Conservation (phyloP, 2,888 invertebrate species). For the Philereme transversata region DNA sequence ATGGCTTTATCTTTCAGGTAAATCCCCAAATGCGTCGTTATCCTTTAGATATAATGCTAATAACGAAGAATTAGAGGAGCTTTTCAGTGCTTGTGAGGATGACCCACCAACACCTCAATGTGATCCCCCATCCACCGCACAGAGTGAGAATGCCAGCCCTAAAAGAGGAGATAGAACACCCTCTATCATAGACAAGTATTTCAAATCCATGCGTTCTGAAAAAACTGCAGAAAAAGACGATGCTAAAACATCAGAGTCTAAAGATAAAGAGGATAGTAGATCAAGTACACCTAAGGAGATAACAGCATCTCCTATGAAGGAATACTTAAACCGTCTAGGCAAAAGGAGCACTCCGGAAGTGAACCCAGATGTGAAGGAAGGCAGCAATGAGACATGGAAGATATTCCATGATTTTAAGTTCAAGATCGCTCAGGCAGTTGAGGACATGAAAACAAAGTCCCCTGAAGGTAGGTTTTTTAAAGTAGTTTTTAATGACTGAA, state of each 20-base stretch:
- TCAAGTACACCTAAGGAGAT: slow-evolving; percentile 62
- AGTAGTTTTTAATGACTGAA: neutral
- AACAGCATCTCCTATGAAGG: slow-evolving; percentile 81
- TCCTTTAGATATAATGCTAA: slow-evolving; percentile 90
- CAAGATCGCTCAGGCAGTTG: slow-evolving; percentile 90
- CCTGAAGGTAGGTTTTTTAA: slow-evolving; percentile 71
- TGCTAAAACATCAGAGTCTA: slow-evolving; percentile 60
- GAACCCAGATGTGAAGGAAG: slow-evolving; percentile 66
- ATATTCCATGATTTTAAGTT: slow-evolving; percentile 89
- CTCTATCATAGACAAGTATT: slow-evolving; percentile 79
- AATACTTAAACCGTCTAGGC: slow-evolving; percentile 83
- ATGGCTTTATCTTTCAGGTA: slow-evolving; percentile 55
- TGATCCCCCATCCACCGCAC: slow-evolving; percentile 64
- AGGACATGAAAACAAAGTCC: slow-evolving; percentile 89
- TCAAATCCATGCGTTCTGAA: slow-evolving; percentile 72
- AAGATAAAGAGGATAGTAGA: slow-evolving; percentile 56
- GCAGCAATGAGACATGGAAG: slow-evolving; percentile 87
- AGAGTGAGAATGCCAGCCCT: slow-evolving; percentile 70
- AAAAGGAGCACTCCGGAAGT: slow-evolving; percentile 87
- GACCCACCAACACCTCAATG: slow-evolving; percentile 77
- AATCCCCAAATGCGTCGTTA: slow-evolving; percentile 76
- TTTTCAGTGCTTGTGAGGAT: slow-evolving; percentile 86
- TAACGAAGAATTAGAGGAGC: slow-evolving; percentile 89
- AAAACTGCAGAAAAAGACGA: slow-evolving; percentile 67
- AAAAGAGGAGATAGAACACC: slow-evolving; percentile 73